Base-by-base conservation (phyloP, 1,140 invertebrate genomes). In the Drosophila malerkotliana region DNA sequence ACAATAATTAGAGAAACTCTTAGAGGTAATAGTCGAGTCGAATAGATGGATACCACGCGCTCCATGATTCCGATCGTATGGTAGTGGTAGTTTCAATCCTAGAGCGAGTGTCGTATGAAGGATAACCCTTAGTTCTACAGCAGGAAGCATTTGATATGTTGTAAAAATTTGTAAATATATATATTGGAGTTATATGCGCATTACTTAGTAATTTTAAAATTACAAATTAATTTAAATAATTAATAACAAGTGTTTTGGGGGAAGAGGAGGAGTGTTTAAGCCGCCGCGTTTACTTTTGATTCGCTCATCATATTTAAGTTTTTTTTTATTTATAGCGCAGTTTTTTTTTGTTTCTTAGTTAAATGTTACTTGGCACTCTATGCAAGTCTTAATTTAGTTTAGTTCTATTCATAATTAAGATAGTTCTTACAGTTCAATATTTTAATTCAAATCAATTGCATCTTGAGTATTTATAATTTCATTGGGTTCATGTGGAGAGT, bases 81-180 rank as follows among this genome's bases (percentile, higher is more conserved):
- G 18, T 18, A 18, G 18, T 18, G 1, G 18, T 45, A 48, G 26
- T 57, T 39, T 41, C 28, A 49, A 54, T 71, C 18, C 52, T 47
- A 26, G 39, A 54, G 61, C 49, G 61, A 28, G 47, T 53, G 41
- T 55, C 32, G 32, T 59, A 41, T 66, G 62, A 52, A 58, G 44
- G 52, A 12, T 77, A 77, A 62, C 74, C 53, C 66, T 85, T 78
- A 57, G 47, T 15, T 60, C 81, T 85, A 87, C 60, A 76, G 66
- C 69, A 90, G 88, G 88, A 90, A 90, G 88, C 88, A 90, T 90
- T 90, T 90, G 88, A 90, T 90, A 90, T 90, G 88, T 90, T 90
- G 87, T 90, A 90, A 82, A 85, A 87, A 87, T 87, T 74, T 87
- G 71, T 79, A 77, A 64, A 61, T 58, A 63, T 76, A 63, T 76